Percentiles rank a stretch among this genome's conserved stretches.
Evolutionary conservation across 30 jellyfish, hydroid and myxozoan genomes (phyloP).

Genomic region (Rhopilema esculentum): DNA sequence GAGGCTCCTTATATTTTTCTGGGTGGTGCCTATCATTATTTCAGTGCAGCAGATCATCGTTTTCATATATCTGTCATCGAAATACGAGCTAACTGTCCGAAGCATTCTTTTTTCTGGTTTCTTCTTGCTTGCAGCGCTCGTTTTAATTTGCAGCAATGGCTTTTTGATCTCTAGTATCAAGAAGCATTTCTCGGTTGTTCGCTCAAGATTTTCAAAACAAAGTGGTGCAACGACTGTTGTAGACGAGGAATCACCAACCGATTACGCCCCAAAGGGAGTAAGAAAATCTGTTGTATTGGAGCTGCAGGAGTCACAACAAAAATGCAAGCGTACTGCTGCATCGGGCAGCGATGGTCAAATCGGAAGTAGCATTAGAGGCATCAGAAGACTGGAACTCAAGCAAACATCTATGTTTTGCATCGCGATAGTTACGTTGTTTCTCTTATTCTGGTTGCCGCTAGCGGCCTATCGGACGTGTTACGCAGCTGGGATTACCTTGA

Average conservation of each 20-base stretch:
- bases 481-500: slow-evolving; percentile 32
- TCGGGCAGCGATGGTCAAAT: not conserved
- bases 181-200: slow-evolving; percentile 23
- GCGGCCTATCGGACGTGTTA: slow-evolving; percentile 40
- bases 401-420: slow-evolving; percentile 58
- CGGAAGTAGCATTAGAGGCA: not conserved
- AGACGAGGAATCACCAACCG: not conserved
- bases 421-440: slow-evolving; percentile 31
- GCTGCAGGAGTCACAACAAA: not conserved
- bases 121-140: slow-evolving; percentile 31
- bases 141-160: slow-evolving; percentile 19
- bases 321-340: not conserved
- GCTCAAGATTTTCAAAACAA: not conserved
- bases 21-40: slow-evolving; percentile 47
- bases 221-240: not conserved
- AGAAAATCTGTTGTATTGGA: not conserved
- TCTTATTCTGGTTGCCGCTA: slow-evolving; percentile 50
- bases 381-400: slow-evolving; percentile 28
- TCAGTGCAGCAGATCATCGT: slow-evolving; percentile 37
- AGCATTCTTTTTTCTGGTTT: slow-evolving; percentile 39
- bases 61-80: slow-evolving; percentile 27
- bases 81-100: slow-evolving; percentile 38
- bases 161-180: slow-evolving; percentile 28
- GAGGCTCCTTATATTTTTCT: slow-evolving; percentile 2
- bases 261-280: not conserved